Conservation (phyloP, 1,140 invertebrate genomes). For the Bombus pascuorum region DNA sequence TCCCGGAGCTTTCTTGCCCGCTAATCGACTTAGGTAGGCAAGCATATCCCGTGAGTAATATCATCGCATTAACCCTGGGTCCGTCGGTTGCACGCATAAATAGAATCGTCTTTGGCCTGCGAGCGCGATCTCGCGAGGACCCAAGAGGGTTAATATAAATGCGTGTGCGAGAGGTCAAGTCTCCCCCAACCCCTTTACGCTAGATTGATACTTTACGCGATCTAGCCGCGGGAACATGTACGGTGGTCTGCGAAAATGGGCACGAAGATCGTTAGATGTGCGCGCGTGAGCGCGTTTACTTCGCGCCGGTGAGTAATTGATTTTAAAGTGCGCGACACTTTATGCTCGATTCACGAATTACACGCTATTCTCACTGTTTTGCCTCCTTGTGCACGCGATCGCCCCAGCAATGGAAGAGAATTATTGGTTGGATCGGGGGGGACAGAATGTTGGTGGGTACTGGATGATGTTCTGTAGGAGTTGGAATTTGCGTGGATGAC, state of each 20-base stretch:
- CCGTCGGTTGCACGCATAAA: slow-evolving; percentile 74
- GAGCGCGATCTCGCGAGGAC: slow-evolving; percentile 64
- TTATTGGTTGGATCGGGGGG: background rate
- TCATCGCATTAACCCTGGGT: slow-evolving; percentile 74
- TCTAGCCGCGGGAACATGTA: slow-evolving; percentile 14
- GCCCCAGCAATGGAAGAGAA: background rate
- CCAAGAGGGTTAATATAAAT: slow-evolving; percentile 67
- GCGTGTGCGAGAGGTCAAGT: slow-evolving; percentile 55
- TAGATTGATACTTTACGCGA: slow-evolving; percentile 68
- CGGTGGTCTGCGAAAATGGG: slow-evolving; percentile 36
- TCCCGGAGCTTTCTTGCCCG: slow-evolving; percentile 62
- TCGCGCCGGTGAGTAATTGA: slow-evolving; percentile 28
- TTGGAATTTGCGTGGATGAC: background rate
- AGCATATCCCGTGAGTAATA: slow-evolving; percentile 76
- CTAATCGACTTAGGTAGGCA: slow-evolving; percentile 74
- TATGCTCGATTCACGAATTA: slow-evolving; percentile 44
- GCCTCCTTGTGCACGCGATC: slow-evolving; percentile 17
- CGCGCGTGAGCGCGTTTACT: slow-evolving; percentile 39
- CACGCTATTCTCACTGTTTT: slow-evolving; percentile 25
- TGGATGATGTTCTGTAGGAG: background rate
- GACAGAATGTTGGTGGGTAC: no score
- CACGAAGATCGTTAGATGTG: slow-evolving; percentile 38
- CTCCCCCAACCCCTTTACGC: background rate
- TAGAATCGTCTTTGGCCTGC: slow-evolving; percentile 74
- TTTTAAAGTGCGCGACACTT: slow-evolving; percentile 50